These are phyloP conservation scores for Fopius arisanus DNA, from an alignment of 1,140 invertebrate species.

Conservation along the genomic window DNA sequence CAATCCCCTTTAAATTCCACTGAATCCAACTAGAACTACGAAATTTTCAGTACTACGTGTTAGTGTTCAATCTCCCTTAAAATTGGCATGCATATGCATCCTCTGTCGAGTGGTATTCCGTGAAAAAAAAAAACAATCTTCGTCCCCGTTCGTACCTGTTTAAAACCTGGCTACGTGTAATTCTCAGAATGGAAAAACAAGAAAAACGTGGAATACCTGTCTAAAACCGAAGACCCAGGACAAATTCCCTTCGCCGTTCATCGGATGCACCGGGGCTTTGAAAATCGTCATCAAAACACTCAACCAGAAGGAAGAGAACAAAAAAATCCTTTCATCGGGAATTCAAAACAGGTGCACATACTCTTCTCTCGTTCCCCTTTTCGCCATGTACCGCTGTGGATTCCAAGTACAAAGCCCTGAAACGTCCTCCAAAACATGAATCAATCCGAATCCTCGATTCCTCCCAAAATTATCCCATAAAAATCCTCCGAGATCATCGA, in stretches of 20 bases:
- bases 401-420: no score
- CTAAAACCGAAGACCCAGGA: neutral
- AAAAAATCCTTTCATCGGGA: slow-evolving; percentile 23
- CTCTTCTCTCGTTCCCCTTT: neutral
- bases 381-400: neutral
- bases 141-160: neutral
- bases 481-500: no score
- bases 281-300: neutral
- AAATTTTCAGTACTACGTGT: neutral
- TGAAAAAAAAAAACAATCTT: neutral
- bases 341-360: slow-evolving; percentile 21
- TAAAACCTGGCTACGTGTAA: neutral
- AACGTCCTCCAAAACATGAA: neutral
- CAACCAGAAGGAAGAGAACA: neutral
- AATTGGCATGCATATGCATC: neutral
- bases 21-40: neutral
- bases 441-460: no score
- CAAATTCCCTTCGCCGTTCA: neutral
- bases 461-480: no score
- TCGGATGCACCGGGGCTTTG: neutral
- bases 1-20: neutral
- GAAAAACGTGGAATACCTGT: neutral
- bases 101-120: neutral
- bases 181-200: slow-evolving; percentile 6
- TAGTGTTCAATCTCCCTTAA: neutral